Percentiles rank a stretch among this genome's conserved stretches.
These are phyloP conservation scores for Smittia sp. DNA, from an alignment of 2,888 invertebrate genomes.

Conservation along the genomic window DNA sequence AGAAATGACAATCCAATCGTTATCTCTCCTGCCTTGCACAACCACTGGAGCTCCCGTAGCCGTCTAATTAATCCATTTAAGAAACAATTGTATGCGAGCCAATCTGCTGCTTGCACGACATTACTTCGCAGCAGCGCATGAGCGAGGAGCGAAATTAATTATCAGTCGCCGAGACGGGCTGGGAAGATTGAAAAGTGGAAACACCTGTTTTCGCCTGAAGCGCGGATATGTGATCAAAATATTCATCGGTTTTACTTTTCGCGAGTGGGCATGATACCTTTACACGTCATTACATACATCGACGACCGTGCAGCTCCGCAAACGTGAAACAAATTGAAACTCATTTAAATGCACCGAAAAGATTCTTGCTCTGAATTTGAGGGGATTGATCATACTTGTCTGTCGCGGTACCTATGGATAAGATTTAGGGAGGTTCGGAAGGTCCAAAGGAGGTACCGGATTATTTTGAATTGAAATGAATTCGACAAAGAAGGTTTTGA, in stretches of 20 bases:
- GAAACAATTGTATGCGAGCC: background rate
- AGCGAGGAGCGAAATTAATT: background rate
- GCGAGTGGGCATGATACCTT: background rate
- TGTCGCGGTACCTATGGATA: too few relatives aligned
- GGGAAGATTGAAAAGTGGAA: constrained; percentile 19
- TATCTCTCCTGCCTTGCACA: background rate
- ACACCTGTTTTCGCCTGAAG: background rate
- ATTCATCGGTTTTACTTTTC: constrained; percentile 1
- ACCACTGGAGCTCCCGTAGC: background rate
- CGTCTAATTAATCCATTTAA: constrained; percentile 23
- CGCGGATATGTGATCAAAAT: background rate
- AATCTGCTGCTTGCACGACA: constrained; percentile 7
- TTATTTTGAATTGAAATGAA: too few relatives aligned
- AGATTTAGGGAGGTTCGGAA: too few relatives aligned
- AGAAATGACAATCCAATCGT: constrained; percentile 26
- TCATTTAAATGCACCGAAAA: constrained; percentile 16
- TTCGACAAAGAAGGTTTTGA: too few relatives aligned
- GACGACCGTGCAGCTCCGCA: background rate
- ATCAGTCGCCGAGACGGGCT: background rate
- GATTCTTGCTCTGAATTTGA: too few relatives aligned
- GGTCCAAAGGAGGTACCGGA: too few relatives aligned
- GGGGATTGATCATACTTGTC: too few relatives aligned
- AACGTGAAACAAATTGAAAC: constrained; percentile 16
- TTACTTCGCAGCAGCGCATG: background rate
- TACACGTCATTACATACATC: constrained; percentile 4